Evolutionary conservation across 2,888 invertebrate genomes (phyloP).

Genomic region (Lithophane leautieri): DNA sequence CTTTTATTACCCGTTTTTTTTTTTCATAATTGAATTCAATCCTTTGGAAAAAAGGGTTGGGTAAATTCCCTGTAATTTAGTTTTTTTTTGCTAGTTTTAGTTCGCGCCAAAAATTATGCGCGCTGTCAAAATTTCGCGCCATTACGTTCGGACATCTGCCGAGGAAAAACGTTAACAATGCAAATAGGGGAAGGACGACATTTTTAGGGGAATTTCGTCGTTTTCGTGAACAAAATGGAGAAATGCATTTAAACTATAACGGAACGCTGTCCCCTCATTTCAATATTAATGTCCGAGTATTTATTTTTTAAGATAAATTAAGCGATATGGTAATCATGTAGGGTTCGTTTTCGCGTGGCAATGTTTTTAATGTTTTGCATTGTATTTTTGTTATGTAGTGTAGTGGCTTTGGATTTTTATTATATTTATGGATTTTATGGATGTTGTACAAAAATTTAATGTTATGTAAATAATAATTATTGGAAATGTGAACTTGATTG

Average conservation of each 20-base stretch:
- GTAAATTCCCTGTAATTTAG: conserved; percentile 84
- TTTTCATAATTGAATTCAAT: conserved; percentile 88
- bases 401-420: conserved; percentile 76
- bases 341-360: conserved; percentile 68
- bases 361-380: conserved; percentile 70
- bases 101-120: conserved; percentile 86
- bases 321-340: conserved; percentile 48
- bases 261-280: conserved; percentile 84
- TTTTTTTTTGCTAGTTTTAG: conserved; percentile 84
- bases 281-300: conserved; percentile 83
- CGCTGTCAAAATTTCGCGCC: conserved; percentile 90
- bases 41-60: conserved; percentile 90
- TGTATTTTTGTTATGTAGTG: no score
- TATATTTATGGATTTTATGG: conserved; percentile 76
- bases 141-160: conserved; percentile 88
- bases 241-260: conserved; percentile 89
- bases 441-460: conserved; percentile 60
- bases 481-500: background rate
- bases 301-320: conserved; percentile 59
- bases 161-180: conserved; percentile 87
- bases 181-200: conserved; percentile 88
- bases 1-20: conserved; percentile 83
- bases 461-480: conserved; percentile 70
- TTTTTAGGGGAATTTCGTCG: conserved; percentile 88
- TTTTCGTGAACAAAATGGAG: conserved; percentile 86